Evolutionary conservation across 2,888 invertebrate genomes (phyloP), one percentile per base, ranked within the genome.

Genomic region (Aelia acuminata): DNA sequence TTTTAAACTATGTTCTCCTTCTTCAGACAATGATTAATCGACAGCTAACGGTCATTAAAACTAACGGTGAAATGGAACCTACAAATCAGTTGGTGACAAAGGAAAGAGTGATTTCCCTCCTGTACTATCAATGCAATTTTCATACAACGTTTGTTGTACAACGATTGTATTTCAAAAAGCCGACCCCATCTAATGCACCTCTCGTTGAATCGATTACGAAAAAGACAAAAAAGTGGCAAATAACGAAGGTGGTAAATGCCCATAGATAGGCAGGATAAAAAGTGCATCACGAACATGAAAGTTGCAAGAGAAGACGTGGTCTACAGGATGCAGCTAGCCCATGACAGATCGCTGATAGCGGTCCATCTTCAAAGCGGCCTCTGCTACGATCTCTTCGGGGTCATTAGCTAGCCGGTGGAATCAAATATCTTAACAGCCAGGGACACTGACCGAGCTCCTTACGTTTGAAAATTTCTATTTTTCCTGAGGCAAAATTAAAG

Each of bases 241-340:
- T 85, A 50, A 50, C 48, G 49, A 85, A 18, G 49, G 85, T 53
- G 85, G 85, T 85, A 85, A 85, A 85, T 39, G 49, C 31, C 85
- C 85, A 31, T 85, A 85, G 31, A 50, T 22, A 85, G 85, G 0
- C 39, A 20, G 15, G 20, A 10, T 18, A 85, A 53, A 85, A 85
- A 85, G 26, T 49, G 31, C 31, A 26, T 35, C 85, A 85, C 49
- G 85, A 85, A 85, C 85, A 85, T 85, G 85, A 85, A 85, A 85
- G 49, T 85, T 85, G 50, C 85, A 85, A 26, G 26, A 85, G 85
- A 50, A 35, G 35, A 50, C 85, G 35, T 35, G 35, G 49, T 7
- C 85, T 75, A 26, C 35, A 50, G 85, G 31, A 35, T 85, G 85
- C 49, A 50, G 31, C 85, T 35, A 35, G 85, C 3, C 50, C 50